Percentiles rank a stretch among this genome's conserved stretches.
Evolutionary conservation across 2,797 vertebrate genomes (phyloP).

Genomic region (Tenualosa ilisha): DNA sequence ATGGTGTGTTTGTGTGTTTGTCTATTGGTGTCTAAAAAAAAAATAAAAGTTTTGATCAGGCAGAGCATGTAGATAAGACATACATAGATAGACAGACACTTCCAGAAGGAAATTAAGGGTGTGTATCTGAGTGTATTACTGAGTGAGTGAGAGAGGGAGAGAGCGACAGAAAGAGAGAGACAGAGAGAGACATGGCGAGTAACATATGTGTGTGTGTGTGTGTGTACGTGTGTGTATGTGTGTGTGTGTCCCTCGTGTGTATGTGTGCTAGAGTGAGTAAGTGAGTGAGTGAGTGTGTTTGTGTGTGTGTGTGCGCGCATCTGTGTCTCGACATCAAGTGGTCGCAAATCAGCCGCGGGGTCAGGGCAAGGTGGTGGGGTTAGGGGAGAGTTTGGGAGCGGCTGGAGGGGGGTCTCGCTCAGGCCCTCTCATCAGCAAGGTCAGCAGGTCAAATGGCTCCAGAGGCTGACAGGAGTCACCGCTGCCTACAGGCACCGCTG

Average conservation of each 20-base stretch:
- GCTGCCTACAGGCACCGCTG: not conserved
- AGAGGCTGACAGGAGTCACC: conserved; percentile 16
- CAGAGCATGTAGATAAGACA: no score
- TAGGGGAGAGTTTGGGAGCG: conserved; percentile 27
- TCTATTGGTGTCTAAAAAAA: conserved; percentile 7
- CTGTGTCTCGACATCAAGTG: conserved; percentile 26
- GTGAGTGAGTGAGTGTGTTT: conserved; percentile 26
- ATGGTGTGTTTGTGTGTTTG: conserved; percentile 18
- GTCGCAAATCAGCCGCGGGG: conserved; percentile 45
- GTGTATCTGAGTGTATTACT: not conserved
- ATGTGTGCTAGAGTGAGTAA: conserved; percentile 7
- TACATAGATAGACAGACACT: no score
- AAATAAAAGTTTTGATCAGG: no score
- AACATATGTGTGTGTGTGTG: conserved; percentile 21
- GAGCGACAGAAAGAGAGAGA: no score
- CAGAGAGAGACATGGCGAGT: not conserved
- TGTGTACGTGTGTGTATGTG: conserved; percentile 26
- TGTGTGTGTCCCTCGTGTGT: conserved; percentile 21
- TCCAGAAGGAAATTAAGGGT: not conserved
- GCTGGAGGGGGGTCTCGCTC: not conserved
- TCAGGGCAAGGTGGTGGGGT: conserved; percentile 25
- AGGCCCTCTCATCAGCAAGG: conserved; percentile 46
- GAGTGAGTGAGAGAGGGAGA: conserved; percentile 16
- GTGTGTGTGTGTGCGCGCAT: conserved; percentile 17
- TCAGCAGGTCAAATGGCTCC: conserved; percentile 42